Evolutionary conservation across 2,113 vertebrate genomes (phyloP).

Genomic region (Uropsilus gracilis): DNA sequence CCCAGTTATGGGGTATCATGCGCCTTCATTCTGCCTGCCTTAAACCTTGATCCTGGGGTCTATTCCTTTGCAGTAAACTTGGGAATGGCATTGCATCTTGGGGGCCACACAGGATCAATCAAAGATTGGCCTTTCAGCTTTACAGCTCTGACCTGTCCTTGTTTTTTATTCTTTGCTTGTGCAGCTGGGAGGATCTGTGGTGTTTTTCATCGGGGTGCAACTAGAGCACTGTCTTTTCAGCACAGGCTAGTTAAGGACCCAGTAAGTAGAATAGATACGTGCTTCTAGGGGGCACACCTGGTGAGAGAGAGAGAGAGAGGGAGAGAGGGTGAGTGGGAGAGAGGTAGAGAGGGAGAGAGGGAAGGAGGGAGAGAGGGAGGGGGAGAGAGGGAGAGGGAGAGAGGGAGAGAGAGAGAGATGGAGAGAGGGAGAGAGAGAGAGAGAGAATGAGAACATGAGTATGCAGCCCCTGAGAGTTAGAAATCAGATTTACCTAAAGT

Average conservation of each 20-base stretch:
- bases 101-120: neutral
- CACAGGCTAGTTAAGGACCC: too few relatives aligned
- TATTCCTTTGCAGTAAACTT: neutral
- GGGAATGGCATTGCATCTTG: neutral
- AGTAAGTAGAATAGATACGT: too few relatives aligned
- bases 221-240: too few relatives aligned
- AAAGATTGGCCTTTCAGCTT: constrained; percentile 7
- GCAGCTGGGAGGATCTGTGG: neutral
- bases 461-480: neutral
- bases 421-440: neutral
- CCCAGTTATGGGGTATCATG: neutral
- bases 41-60: neutral
- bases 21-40: neutral
- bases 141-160: neutral
- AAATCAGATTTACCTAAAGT: constrained; percentile 16
- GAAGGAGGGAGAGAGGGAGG: neutral
- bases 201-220: too few relatives aligned
- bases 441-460: too few relatives aligned
- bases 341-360: neutral
- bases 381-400: too few relatives aligned
- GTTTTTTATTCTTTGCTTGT: neutral
- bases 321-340: too few relatives aligned
- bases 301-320: too few relatives aligned
- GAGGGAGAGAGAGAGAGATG: neutral
- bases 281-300: too few relatives aligned